These are phyloP conservation scores for Melanotus villosus DNA, from an alignment of 2,888 invertebrate genomes.

Conservation along the genomic window DNA sequence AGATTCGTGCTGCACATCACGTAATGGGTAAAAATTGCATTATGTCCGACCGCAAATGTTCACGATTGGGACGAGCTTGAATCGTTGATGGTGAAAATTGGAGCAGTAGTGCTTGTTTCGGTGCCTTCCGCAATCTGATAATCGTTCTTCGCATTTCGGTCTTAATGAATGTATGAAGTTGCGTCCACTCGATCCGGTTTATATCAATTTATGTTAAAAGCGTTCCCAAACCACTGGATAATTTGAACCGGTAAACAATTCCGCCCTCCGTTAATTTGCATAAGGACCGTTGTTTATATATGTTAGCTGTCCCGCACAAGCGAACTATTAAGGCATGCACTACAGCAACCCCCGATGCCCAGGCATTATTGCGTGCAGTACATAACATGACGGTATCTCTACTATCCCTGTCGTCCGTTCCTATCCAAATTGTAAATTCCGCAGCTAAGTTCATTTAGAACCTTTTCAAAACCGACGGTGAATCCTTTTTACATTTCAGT, in stretches of 20 bases:
- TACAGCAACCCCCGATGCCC: slow-evolving; percentile 22
- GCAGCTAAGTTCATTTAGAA: background rate
- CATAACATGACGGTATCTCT: background rate
- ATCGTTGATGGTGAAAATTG: slow-evolving; percentile 1
- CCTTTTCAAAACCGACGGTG: background rate
- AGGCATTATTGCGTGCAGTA: slow-evolving; percentile 28
- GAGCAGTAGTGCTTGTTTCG: background rate
- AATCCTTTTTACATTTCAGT: slow-evolving; percentile 16
- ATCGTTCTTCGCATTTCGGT: slow-evolving; percentile 1
- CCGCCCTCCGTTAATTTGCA: slow-evolving; percentile 40
- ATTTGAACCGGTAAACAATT: slow-evolving; percentile 42
- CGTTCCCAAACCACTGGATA: slow-evolving; percentile 7
- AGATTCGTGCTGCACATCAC: slow-evolving; percentile 37
- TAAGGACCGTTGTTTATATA: slow-evolving; percentile 42
- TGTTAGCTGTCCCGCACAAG: slow-evolving; percentile 34
- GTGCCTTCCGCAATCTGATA: background rate
- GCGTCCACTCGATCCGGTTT: slow-evolving; percentile 10
- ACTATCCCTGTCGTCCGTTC: slow-evolving; percentile 4
- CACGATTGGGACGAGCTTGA: slow-evolving; percentile 8
- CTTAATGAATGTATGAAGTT: background rate
- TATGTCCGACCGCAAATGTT: slow-evolving; percentile 30
- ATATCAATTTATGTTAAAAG: slow-evolving; percentile 32
- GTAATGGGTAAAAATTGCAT: slow-evolving; percentile 41
- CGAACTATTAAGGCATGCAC: slow-evolving; percentile 30
- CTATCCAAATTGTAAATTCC: slow-evolving; percentile 40